phyloP scores from a whole-genome alignment of 2,113 vertebrate genomes.

The Hiodon tergisus region DNA sequence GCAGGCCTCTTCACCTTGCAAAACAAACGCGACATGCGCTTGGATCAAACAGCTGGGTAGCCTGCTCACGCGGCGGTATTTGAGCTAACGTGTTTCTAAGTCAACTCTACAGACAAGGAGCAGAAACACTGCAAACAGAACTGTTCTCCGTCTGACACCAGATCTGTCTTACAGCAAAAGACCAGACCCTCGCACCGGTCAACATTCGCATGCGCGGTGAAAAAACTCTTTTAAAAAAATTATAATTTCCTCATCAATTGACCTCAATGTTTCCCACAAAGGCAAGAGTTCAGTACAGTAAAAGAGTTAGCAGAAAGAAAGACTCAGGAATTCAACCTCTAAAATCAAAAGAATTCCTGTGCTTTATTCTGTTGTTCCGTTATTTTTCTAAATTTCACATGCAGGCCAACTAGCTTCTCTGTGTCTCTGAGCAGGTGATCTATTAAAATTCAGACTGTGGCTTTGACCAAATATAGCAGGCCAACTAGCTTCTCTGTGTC shows the following conservation, averaged over 20 bases:
- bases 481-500: too few relatives aligned
- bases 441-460: too few relatives aligned
- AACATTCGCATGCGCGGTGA: background rate
- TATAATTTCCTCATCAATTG: too few relatives aligned
- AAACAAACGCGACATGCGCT: background rate
- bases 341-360: background rate
- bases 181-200: background rate
- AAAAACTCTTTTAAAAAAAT: background rate
- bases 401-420: too few relatives aligned
- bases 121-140: too few relatives aligned
- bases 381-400: too few relatives aligned
- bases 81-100: background rate
- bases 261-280: background rate
- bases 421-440: too few relatives aligned
- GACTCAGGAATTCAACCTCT: background rate
- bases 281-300: too few relatives aligned
- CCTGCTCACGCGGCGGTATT: background rate
- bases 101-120: background rate
- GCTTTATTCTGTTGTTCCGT: background rate
- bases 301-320: background rate
- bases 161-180: background rate
- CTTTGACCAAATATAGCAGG: too few relatives aligned
- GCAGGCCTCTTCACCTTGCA: background rate
- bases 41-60: background rate
- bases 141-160: too few relatives aligned